Percentiles rank a stretch among this genome's conserved stretches.
phyloP scores from a whole-genome alignment of 2,888 invertebrate genomes.

The Stratiomys singularior region DNA sequence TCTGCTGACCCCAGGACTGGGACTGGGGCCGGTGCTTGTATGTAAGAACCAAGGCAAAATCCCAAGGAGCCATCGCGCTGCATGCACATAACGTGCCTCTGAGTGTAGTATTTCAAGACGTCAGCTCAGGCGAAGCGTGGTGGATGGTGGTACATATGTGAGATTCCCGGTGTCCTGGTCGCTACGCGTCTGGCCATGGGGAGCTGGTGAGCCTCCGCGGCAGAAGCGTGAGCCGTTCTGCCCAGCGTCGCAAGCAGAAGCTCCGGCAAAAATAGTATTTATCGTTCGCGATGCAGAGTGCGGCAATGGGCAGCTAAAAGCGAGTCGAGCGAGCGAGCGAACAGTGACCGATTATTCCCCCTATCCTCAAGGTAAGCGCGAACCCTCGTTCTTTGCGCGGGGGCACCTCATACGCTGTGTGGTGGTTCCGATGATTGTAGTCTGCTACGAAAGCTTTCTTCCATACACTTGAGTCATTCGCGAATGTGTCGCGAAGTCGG shows the following conservation, averaged over 20 bases:
- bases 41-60: conserved; percentile 17
- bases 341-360: conserved; percentile 37
- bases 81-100: no score
- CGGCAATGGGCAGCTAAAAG: conserved; percentile 11
- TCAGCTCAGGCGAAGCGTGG: background rate
- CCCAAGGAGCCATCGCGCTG: background rate
- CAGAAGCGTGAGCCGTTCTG: background rate
- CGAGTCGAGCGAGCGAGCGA: conserved; percentile 19
- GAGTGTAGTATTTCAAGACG: no score
- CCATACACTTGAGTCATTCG: conserved; percentile 34
- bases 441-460: conserved; percentile 31
- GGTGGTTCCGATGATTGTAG: background rate
- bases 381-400: background rate
- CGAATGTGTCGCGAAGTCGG: conserved; percentile 43
- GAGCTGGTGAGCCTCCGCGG: background rate
- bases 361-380: conserved; percentile 35
- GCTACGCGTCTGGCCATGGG: background rate
- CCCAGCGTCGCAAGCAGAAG: background rate
- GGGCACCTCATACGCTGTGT: conserved; percentile 7
- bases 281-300: background rate
- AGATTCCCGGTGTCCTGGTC: background rate
- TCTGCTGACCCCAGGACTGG: conserved; percentile 24
- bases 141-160: background rate
- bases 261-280: no score
- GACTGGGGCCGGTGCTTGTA: background rate